Conservation (phyloP, 2,888 invertebrate genomes). For the Coelogynopora nodosa region DNA sequence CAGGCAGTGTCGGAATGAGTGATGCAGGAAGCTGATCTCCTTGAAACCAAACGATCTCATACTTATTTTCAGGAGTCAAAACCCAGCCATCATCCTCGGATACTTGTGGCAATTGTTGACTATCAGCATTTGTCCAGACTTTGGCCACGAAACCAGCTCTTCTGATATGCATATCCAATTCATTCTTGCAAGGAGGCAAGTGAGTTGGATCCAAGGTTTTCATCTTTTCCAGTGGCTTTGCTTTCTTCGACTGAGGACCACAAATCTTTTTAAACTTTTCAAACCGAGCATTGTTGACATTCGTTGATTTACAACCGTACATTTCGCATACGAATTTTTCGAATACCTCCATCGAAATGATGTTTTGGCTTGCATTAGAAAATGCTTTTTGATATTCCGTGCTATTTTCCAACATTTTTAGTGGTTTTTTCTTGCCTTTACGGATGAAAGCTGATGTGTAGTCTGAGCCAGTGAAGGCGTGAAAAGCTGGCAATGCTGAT, state of each 20-base stretch:
- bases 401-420: conserved; percentile 21
- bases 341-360: conserved; percentile 31
- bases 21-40: conserved; percentile 32
- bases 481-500: conserved; percentile 36
- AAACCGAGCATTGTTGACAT: conserved; percentile 27
- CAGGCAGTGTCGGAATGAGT: conserved; percentile 24
- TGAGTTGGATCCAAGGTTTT: conserved; percentile 27
- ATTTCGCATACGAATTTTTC: conserved; percentile 31
- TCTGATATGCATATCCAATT: conserved; percentile 31
- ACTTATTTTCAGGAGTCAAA: conserved; percentile 26
- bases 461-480: conserved; percentile 34
- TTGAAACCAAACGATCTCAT: conserved; percentile 35
- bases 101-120: background rate
- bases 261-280: conserved; percentile 27
- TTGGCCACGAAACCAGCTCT: conserved; percentile 31
- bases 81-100: conserved; percentile 26
- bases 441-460: conserved; percentile 33
- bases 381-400: conserved; percentile 30
- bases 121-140: conserved; percentile 26
- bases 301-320: conserved; percentile 29
- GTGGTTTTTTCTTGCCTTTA: conserved; percentile 29
- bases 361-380: conserved; percentile 31
- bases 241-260: conserved; percentile 31
- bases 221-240: conserved; percentile 31
- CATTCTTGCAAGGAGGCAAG: conserved; percentile 29